These are phyloP conservation scores for Hippocampus zosterae DNA, from an alignment of 2,113 vertebrate species.

Conservation along the genomic window DNA sequence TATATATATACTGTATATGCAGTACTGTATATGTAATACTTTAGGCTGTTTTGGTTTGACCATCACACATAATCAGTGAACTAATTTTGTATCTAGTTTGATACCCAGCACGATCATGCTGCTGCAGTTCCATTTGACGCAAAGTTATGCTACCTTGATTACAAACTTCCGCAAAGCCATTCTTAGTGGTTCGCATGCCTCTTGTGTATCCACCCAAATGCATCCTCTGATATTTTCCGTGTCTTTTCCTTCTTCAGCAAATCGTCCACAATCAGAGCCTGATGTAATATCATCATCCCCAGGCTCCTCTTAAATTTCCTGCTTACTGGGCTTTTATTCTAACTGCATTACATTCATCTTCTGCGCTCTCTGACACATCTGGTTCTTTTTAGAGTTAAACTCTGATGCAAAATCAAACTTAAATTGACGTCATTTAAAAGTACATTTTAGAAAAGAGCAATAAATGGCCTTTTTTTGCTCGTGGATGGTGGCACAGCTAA, in stretches of 20 bases:
- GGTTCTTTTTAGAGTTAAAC: conserved; percentile 60
- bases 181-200: neutral
- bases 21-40: too few relatives aligned
- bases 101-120: neutral
- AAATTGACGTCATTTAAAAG: conserved; percentile 31
- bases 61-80: neutral
- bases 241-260: conserved; percentile 59
- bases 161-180: conserved; percentile 4
- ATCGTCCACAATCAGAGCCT: conserved; percentile 61
- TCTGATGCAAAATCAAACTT: conserved; percentile 40
- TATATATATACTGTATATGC: too few relatives aligned
- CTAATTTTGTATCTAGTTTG: neutral
- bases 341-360: conserved; percentile 68
- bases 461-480: conserved; percentile 28
- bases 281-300: conserved; percentile 62
- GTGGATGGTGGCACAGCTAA: conserved; percentile 36
- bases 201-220: conserved; percentile 16
- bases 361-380: conserved; percentile 53
- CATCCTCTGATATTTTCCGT: conserved; percentile 59
- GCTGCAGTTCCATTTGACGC: neutral
- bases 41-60: too few relatives aligned
- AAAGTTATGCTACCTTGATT: neutral
- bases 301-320: conserved; percentile 65
- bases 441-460: conserved; percentile 39
- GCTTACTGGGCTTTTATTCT: conserved; percentile 69